Evolutionary conservation across 2,888 invertebrate genomes (phyloP).

Genomic region (Fabriciana adippe): DNA sequence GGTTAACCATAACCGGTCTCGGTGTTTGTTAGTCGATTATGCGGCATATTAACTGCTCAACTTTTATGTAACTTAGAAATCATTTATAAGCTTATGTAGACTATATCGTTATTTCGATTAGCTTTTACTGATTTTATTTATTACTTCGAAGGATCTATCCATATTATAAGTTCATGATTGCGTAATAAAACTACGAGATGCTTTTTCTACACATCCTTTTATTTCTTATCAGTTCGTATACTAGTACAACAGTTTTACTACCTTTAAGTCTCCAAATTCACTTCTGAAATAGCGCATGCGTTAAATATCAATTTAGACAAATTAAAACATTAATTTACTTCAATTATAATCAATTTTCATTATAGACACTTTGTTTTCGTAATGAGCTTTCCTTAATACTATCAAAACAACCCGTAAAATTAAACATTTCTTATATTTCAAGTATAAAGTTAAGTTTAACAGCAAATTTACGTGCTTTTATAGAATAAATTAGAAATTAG

Average conservation of each 20-base stretch:
- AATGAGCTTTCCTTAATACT: background rate
- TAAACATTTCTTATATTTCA: constrained; percentile 10
- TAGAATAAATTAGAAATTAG: constrained; percentile 10
- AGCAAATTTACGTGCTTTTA: constrained; percentile 11
- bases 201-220: too few relatives aligned
- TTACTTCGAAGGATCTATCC: background rate
- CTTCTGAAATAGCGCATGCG: too few relatives aligned
- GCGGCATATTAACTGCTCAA: constrained; percentile 21
- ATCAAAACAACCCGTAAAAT: constrained; percentile 4
- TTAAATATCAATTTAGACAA: background rate
- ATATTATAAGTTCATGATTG: too few relatives aligned
- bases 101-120: background rate
- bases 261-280: too few relatives aligned
- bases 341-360: too few relatives aligned
- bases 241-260: too few relatives aligned
- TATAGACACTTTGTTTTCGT: background rate
- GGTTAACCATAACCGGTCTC: constrained; percentile 55
- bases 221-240: too few relatives aligned
- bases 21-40: constrained; percentile 63
- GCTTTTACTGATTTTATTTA: background rate
- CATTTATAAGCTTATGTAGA: background rate
- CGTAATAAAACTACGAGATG: too few relatives aligned
- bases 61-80: constrained; percentile 21
- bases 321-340: background rate
- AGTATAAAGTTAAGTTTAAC: constrained; percentile 18